Evolutionary conservation across 1,140 invertebrate species (phyloP), one percentile per base, ranked within the genome.

Genomic region (Rhyacophila brunnea): DNA sequence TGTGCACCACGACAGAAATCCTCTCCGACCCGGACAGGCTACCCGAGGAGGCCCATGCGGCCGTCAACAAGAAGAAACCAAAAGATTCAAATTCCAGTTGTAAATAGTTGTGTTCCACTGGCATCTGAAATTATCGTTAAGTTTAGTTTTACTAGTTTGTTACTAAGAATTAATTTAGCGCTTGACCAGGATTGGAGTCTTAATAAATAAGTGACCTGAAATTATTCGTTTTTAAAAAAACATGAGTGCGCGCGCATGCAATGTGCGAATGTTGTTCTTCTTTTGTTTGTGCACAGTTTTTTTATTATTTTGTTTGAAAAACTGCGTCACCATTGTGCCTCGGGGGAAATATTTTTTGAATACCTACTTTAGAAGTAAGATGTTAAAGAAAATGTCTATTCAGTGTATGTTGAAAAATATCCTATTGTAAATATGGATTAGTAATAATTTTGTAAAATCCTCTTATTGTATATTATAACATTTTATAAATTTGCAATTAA

Each of bases 1-100:
- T 98, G 54, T 94, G 92, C 71, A 96, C 92, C 66, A 87, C 89
- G 34, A 98, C 95, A 28, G 95, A 96, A 70, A 95, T 98, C 68
- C 77, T 98, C 47, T 88, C 92, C 44, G 88, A 93, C 56, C 95
- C 95, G 10, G 84, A 86, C 66, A 84, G 86, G 57, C 80, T 98
- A 66, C 90, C 92, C 19, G 92, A 96, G 59, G 92, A 95, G 82
- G 91, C 91, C 20, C 80, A 83, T 36, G 79, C 81, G 62, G 84
- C 86, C 14, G 83, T 83, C 36, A 60, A 60, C 15, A 64, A 60
- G 6, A 60, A 57, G 17, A 60, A 38, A 38, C 20, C 45, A 43
- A 64, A 58, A 48, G 62, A 64, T 35, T 38, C 58, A 15, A 54
- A 51, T 34, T 58, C 44, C 32, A 40, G 49, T 59, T 47, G 34